phyloP scores from a whole-genome alignment of 2,113 vertebrate species.

The Heterochromis multidens region DNA sequence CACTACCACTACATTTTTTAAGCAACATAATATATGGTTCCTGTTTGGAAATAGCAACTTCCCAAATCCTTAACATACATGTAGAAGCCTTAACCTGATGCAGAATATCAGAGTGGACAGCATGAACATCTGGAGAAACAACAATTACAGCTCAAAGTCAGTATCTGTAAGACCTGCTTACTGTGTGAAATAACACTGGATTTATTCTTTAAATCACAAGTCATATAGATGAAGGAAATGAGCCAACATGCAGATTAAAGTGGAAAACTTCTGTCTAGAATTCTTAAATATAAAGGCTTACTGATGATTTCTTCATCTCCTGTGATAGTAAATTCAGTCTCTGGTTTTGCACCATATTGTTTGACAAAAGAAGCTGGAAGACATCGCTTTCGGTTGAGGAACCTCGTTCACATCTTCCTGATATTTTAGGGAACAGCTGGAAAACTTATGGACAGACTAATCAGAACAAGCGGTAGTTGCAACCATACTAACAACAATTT shows the following conservation, averaged over 20 bases:
- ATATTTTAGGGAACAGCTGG: background rate
- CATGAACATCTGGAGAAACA: background rate
- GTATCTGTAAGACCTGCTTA: background rate
- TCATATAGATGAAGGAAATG: background rate
- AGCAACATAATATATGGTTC: background rate
- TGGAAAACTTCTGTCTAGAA: background rate
- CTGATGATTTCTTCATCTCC: background rate
- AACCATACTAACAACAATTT: background rate
- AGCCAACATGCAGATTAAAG: background rate
- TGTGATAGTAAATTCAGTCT: background rate
- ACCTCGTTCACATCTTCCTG: background rate
- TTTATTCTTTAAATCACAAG: background rate
- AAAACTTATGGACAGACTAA: background rate
- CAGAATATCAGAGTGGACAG: background rate
- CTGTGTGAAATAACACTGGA: background rate
- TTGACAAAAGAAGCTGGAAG: background rate
- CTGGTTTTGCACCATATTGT: background rate
- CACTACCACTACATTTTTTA: background rate
- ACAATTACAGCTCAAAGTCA: accelerated
- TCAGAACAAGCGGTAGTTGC: background rate
- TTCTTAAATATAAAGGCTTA: too few species aligned
- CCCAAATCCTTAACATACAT: background rate
- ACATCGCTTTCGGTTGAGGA: background rate
- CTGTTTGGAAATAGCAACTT: background rate
- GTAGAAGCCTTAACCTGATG: background rate